A percentile compares a stretch with the other conserved stretches of the same genome.
These are phyloP conservation scores for Pterobdella sp. DNA, from an alignment of 2,888 invertebrate genomes.

Conservation along the genomic window DNA sequence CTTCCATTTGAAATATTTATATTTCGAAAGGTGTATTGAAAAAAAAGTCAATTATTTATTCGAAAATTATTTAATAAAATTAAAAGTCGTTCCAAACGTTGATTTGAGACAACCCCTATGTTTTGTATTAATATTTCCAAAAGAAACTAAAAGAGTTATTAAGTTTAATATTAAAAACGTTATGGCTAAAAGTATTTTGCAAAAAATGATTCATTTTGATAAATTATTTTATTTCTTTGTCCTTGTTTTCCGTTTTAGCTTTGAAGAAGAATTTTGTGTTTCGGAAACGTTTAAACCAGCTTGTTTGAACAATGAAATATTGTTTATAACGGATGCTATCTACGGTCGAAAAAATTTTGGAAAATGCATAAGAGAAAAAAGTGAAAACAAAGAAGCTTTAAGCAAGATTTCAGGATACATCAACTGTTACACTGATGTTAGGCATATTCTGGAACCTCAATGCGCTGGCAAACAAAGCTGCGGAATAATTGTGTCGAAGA, in stretches of 20 bases:
- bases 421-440: conserved; percentile 22
- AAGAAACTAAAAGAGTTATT: not conserved
- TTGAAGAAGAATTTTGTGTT: conserved; percentile 15
- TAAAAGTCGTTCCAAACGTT: no score
- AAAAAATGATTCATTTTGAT: not conserved
- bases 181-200: not conserved
- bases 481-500: conserved; percentile 2
- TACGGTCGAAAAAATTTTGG: conserved; percentile 20
- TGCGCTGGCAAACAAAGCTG: conserved; percentile 21
- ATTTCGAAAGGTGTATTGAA: no score
- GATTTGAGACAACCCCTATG: not conserved
- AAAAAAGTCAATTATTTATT: not conserved
- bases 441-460: not conserved
- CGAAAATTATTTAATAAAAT: not conserved
- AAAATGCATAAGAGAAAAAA: conserved; percentile 13
- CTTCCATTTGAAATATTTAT: not conserved
- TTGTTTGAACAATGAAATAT: conserved; percentile 17
- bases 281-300: conserved; percentile 22
- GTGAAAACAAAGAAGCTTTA: not conserved
- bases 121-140: not conserved
- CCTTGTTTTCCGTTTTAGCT: not conserved
- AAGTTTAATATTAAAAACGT: not conserved
- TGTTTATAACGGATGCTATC: conserved; percentile 9
- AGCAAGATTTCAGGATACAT: not conserved
- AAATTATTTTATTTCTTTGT: no score